phyloP scores from a whole-genome alignment of 2,113 vertebrate species.

The Tachuris rubrigastra region DNA sequence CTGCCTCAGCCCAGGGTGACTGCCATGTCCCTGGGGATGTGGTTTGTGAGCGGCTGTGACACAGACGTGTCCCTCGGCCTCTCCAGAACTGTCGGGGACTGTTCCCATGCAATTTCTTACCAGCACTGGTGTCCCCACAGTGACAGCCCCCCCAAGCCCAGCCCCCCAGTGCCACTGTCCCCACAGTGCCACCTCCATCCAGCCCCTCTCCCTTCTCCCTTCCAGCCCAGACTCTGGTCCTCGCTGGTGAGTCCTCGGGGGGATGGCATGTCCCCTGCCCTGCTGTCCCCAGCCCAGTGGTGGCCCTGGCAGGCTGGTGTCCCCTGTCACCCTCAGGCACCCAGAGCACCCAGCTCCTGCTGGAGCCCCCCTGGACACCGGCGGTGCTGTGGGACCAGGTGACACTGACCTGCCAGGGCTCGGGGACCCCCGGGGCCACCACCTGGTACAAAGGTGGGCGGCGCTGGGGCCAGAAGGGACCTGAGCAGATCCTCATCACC shows the following conservation, averaged over 20 bases:
- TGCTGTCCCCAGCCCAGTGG: not conserved
- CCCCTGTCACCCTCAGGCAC: not conserved
- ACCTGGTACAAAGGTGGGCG: not conserved
- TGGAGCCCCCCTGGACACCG: not conserved
- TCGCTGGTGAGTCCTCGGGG: not conserved
- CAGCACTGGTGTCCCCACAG: not conserved
- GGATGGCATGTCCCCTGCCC: not conserved
- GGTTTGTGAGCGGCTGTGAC: too few species aligned
- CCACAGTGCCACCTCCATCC: not conserved
- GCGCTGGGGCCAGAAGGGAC: not conserved
- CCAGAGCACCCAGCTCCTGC: not conserved
- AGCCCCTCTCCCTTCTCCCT: not conserved
- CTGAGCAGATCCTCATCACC: rapidly evolving
- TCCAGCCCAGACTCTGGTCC: not conserved
- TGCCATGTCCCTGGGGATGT: too few species aligned
- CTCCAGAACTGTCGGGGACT: too few species aligned
- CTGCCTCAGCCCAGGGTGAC: too few species aligned
- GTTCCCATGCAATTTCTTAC: too few species aligned
- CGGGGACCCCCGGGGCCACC: rapidly evolving
- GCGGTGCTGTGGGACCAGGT: not conserved
- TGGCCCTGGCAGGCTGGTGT: not conserved
- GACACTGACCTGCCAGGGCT: not conserved
- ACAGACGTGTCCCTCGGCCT: too few species aligned
- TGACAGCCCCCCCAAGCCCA: too few species aligned
- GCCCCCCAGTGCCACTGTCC: too few species aligned